Base-by-base conservation (phyloP, 2,797 vertebrate genomes). In the Oryzias sinensis region DNA sequence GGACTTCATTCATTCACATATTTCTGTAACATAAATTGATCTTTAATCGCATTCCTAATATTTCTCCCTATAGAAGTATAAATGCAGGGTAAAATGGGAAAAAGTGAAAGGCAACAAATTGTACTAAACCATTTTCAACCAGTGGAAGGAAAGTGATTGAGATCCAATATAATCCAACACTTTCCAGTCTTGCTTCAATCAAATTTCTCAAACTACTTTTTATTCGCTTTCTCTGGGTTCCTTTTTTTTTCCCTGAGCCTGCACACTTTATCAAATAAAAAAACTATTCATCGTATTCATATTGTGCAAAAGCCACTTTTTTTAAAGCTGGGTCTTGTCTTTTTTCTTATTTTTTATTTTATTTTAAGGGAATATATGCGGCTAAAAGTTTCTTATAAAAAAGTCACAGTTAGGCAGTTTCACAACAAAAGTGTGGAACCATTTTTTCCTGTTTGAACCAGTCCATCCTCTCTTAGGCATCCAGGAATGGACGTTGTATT, bases 181-280 rank as follows among this genome's bases (percentile, higher is more conserved):
- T 44, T 37, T 42, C 7, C 41, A 27, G 18, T 64, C 43, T 53
- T 44, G 53, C 43, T 20, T 53, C 63, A 25, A 13, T 55, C 41
- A 59, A 43, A 49, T 40, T 50, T 51, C 14, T 53, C 9, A 42
- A 37, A 20, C 13, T 37, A 56, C 51, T 22, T 14, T 50, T 6
- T 22, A 5, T 2, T 56, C 18, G 15, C 65, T 57, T 40, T 14
- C 17, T 54, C 48, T 61, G 4, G 43, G 44, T 67, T 45, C 50
- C 37, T 52, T 48, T 56, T 52, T 46, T 18, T 2, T 3, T 59
- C 53, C 41, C 29, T 43, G 46, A 53, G 47, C 25, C 29, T 62
- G 49, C 60, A 68, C 62, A 49, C 55, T 60, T 56, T n/a, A 78
- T 70, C 56, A 63, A 68, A 76, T 58, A 29, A n/a, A 22, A 18